Percentiles rank a stretch among this genome's conserved stretches.
phyloP scores from a whole-genome alignment of 2,113 vertebrate species.

The Dasyurus viverrinus region DNA sequence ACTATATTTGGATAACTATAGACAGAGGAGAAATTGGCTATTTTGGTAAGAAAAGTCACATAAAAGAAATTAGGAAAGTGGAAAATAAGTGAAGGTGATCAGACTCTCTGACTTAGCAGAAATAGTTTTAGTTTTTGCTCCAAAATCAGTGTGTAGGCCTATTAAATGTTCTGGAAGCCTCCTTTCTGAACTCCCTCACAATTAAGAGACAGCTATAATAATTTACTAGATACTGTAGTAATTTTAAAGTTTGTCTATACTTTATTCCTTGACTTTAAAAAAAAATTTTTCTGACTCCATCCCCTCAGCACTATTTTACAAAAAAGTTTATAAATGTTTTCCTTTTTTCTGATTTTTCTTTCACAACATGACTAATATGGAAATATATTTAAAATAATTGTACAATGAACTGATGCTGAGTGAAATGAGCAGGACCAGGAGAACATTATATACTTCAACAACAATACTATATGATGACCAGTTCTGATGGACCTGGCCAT shows the following conservation, averaged over 20 bases:
- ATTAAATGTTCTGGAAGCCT: neutral
- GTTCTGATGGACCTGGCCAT: too few relatives aligned
- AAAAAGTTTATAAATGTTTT: neutral
- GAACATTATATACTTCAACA: too few relatives aligned
- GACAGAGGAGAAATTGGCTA: neutral
- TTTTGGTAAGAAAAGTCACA: neutral
- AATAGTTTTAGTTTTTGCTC: neutral
- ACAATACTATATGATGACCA: too few relatives aligned
- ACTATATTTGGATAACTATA: neutral
- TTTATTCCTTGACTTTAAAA: neutral
- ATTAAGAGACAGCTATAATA: neutral
- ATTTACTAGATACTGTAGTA: neutral
- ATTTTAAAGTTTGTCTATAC: neutral
- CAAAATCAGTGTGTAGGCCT: neutral
- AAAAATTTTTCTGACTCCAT: neutral
- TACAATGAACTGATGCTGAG: too few relatives aligned
- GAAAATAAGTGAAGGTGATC: neutral
- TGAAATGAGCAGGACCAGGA: too few relatives aligned
- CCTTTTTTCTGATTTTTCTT: too few relatives aligned
- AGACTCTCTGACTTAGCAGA: neutral
- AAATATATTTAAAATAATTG: too few relatives aligned
- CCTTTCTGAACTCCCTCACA: neutral
- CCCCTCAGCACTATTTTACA: neutral
- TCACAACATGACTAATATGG: too few relatives aligned
- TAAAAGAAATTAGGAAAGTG: neutral